These are phyloP conservation scores for Notothenia coriiceps DNA, from an alignment of 2,113 vertebrate genomes.

Conservation along the genomic window DNA sequence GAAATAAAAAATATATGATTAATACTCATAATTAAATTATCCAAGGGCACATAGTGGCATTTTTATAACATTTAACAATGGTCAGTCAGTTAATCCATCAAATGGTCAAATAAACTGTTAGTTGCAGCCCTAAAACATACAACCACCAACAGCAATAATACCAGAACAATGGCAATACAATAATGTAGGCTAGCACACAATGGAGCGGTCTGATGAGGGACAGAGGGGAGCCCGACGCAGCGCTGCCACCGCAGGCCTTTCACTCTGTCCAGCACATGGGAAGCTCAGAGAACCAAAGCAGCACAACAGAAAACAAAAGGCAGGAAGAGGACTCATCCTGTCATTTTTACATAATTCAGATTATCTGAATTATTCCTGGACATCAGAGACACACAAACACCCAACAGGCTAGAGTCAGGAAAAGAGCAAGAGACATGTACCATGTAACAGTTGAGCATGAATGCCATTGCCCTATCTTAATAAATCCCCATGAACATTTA, in stretches of 20 bases:
- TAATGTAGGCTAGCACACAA: conserved; percentile 41
- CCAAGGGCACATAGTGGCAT: too few species aligned
- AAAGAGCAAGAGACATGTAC: conserved; percentile 9
- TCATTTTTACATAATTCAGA: conserved; percentile 51
- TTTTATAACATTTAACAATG: not conserved
- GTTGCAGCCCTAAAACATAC: not conserved
- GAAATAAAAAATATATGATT: not conserved
- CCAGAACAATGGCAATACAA: conserved; percentile 32
- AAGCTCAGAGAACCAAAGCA: conserved; percentile 48
- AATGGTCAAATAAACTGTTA: not conserved
- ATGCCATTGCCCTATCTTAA: not conserved
- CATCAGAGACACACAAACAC: conserved; percentile 22
- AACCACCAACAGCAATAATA: not conserved
- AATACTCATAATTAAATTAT: too few species aligned
- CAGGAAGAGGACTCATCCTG: conserved; percentile 24
- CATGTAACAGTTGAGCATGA: conserved; percentile 7
- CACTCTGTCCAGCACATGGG: conserved; percentile 38
- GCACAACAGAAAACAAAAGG: conserved; percentile 43
- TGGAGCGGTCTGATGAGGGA: conserved; percentile 35
- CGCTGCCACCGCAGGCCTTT: conserved; percentile 48
- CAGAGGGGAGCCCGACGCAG: conserved; percentile 33
- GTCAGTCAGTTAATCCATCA: not conserved
- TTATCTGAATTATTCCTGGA: conserved; percentile 38
- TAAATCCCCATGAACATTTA: not conserved
- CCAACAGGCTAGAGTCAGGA: conserved; percentile 11